Evolutionary conservation across 1,140 invertebrate species (phyloP).

Genomic region (Drosophila tani): DNA sequence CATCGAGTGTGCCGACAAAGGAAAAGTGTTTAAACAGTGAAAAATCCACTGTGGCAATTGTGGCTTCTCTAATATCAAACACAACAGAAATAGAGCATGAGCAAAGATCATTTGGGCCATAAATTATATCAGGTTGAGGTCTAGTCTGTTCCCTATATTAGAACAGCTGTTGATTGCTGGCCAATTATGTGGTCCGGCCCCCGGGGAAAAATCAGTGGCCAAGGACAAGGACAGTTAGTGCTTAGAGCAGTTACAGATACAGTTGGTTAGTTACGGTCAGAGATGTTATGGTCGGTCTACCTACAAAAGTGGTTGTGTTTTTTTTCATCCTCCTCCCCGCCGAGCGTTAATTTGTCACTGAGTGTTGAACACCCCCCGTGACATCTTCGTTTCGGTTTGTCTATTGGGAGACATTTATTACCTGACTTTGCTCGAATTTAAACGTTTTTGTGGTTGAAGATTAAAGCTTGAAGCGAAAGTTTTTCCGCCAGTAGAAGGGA

Average conservation of each 20-base stretch:
- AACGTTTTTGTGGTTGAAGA: conserved; percentile 41
- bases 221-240: conserved; percentile 41
- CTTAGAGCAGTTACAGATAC: conserved; percentile 19
- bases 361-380: conserved; percentile 16
- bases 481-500: conserved; percentile 4
- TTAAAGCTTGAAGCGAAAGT: conserved; percentile 68
- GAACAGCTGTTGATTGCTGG: conserved; percentile 64
- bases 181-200: conserved; percentile 72
- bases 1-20: conserved; percentile 71
- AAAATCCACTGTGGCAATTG: conserved; percentile 33
- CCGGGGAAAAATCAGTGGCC: conserved; percentile 71
- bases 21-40: conserved; percentile 57
- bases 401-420: conserved; percentile 79
- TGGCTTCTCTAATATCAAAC: conserved; percentile 52
- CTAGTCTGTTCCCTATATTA: conserved; percentile 29
- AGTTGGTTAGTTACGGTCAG: conserved; percentile 61
- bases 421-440: conserved; percentile 63
- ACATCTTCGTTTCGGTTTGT: conserved; percentile 53
- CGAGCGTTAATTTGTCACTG: conserved; percentile 75
- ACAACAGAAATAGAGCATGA: conserved; percentile 51
- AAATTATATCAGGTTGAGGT: conserved; percentile 60
- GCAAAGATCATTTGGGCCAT: conserved; percentile 55
- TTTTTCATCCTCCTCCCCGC: conserved; percentile 29
- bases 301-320: conserved; percentile 31
- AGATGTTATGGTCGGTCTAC: conserved; percentile 26